These are phyloP conservation scores for Remorina albescens DNA, from an alignment of 2,797 vertebrate species.

Conservation along the genomic window DNA sequence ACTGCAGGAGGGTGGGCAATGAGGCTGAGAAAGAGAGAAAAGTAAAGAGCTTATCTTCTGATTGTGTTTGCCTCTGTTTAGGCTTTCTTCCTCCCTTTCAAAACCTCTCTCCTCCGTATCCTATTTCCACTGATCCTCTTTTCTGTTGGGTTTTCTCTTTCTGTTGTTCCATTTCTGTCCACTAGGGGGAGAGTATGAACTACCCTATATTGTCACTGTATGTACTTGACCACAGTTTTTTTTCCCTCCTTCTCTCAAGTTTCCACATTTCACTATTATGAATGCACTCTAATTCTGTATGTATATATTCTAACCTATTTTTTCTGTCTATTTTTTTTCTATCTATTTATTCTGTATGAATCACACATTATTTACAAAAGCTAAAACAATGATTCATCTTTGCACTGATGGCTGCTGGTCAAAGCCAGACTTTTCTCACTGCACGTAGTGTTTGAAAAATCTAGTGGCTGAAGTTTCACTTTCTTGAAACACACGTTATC, in stretches of 20 bases:
- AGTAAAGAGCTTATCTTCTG: constrained; percentile 45
- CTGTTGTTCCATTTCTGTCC: constrained; percentile 25
- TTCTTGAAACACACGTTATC: background rate
- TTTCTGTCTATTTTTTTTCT: too few species aligned
- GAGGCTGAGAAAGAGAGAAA: constrained; percentile 58
- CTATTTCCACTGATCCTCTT: background rate
- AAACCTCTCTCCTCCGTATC: background rate
- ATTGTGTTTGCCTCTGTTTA: constrained; percentile 36
- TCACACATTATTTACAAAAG: background rate
- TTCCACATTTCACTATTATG: background rate
- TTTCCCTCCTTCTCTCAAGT: background rate
- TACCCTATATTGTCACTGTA: background rate
- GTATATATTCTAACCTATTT: background rate
- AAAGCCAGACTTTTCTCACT: background rate
- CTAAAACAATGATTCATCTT: background rate
- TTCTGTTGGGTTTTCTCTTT: background rate
- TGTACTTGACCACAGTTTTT: background rate
- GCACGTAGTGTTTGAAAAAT: constrained; percentile 10
- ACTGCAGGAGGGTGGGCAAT: constrained; percentile 55
- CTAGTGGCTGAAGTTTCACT: background rate
- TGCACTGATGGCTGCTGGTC: too few species aligned
- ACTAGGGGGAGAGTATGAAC: constrained; percentile 35
- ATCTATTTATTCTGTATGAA: background rate
- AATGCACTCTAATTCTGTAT: background rate
- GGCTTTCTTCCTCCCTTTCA: background rate